phyloP scores from a whole-genome alignment of 2,888 invertebrate genomes.

The Meganola albula region DNA sequence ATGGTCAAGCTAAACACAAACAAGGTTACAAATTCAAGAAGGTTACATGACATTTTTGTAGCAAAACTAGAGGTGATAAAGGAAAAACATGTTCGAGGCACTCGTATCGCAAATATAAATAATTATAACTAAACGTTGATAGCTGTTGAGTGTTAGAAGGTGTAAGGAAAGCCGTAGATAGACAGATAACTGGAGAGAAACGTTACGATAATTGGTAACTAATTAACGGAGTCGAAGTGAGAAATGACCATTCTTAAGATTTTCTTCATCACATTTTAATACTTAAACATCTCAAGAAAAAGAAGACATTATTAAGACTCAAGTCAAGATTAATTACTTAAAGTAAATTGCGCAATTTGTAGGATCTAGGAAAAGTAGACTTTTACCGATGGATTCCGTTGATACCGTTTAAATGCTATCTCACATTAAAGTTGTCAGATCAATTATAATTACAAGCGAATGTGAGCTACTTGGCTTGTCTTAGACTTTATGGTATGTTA shows the following conservation, averaged over 20 bases:
- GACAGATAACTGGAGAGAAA: too few species aligned
- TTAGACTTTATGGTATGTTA: constrained; percentile 9
- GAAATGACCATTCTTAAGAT: constrained; percentile 15
- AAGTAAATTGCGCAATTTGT: constrained; percentile 16
- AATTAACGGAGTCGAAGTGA: constrained; percentile 16
- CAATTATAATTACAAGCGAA: constrained; percentile 15
- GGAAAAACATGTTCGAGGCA: too few species aligned
- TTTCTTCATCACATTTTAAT: constrained; percentile 13
- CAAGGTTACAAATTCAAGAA: too few species aligned
- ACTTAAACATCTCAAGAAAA: constrained; percentile 18
- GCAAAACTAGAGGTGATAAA: too few species aligned
- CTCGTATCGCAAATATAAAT: too few species aligned
- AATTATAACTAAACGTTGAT: too few species aligned
- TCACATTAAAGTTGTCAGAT: constrained; percentile 8
- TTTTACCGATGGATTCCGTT: constrained; percentile 9
- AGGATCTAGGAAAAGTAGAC: not conserved
- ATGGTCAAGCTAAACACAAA: too few species aligned
- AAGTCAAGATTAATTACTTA: constrained; percentile 18
- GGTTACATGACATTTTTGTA: too few species aligned
- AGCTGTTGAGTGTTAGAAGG: too few species aligned
- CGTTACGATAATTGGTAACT: constrained; percentile 8
- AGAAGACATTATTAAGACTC: constrained; percentile 13
- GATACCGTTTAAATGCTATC: constrained; percentile 15
- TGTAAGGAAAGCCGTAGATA: too few species aligned
- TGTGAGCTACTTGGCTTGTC: constrained; percentile 14